Conservation (phyloP, 2,797 vertebrate genomes). For the Myotis pilosus region DNA sequence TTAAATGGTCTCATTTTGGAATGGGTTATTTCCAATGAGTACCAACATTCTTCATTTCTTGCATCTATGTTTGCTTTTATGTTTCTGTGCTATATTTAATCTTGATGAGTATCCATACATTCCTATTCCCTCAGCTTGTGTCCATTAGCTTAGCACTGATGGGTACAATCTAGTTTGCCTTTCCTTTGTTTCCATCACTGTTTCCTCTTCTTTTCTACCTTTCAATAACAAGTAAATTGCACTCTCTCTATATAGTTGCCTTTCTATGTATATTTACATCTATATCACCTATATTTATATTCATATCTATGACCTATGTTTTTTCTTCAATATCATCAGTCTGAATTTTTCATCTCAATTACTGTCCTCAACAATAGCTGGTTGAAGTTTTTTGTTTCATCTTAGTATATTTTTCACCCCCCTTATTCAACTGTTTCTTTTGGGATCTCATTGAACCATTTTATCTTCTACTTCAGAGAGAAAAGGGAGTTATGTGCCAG, state of each 20-base stretch:
- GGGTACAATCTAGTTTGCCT: background rate
- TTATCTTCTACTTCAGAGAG: background rate
- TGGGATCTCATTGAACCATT: background rate
- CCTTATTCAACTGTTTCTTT: background rate
- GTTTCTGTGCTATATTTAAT: background rate
- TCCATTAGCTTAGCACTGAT: background rate
- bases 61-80: background rate
- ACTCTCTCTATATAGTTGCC: background rate
- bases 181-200: background rate
- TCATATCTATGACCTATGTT: background rate
- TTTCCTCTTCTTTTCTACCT: background rate
- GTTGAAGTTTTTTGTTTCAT: background rate
- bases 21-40: background rate
- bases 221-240: background rate
- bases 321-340: background rate
- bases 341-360: background rate
- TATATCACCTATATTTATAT: background rate
- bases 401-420: background rate
- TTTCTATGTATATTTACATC: background rate
- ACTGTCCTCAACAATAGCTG: background rate
- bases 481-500: background rate
- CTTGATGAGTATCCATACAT: background rate
- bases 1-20: background rate
- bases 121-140: background rate
- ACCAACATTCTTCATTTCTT: background rate